Conservation (phyloP, 2,888 invertebrate species). For the Macaria notata region DNA sequence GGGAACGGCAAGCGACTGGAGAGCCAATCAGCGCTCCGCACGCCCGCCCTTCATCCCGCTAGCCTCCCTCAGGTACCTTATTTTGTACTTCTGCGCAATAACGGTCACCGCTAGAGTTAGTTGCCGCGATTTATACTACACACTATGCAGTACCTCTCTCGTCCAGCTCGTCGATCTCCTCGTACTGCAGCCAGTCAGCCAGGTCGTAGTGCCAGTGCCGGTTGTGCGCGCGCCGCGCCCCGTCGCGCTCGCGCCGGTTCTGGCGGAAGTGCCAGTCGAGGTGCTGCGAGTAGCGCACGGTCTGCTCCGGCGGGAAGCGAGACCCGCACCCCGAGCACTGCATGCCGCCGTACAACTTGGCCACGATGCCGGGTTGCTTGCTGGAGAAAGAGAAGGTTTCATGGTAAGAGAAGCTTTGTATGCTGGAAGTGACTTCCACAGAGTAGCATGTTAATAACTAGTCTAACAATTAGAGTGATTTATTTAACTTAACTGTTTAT, state of each 20-base stretch:
- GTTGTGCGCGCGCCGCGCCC: constrained; percentile 90
- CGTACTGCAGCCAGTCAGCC: constrained; percentile 96
- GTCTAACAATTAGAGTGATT: no score
- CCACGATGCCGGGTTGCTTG: constrained; percentile 87
- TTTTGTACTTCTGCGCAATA: no score
- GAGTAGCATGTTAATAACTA: no score
- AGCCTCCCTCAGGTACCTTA: no score
- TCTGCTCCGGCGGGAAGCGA: constrained; percentile 94
- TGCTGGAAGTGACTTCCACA: no score
- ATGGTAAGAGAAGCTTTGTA: no score
- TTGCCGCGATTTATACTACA: no score
- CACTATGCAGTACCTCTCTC: constrained; percentile 85
- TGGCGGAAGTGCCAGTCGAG: constrained; percentile 99
- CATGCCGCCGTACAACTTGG: constrained; percentile 91
- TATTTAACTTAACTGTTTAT: no score
- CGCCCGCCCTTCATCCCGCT: no score
- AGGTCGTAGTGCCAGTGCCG: constrained; percentile 95
- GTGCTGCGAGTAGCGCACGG: constrained; percentile 95
- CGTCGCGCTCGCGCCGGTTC: constrained; percentile 93
- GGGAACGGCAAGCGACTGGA: no score
- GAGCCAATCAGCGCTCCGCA: no score
- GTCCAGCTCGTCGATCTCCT: constrained; percentile 95
- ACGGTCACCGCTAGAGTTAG: no score
- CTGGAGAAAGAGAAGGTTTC: constrained; percentile 54
- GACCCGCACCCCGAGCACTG: constrained; percentile 98